Conservation (phyloP, 35 echinoderm and acorn worm genomes). For the Anneissia japonica region DNA sequence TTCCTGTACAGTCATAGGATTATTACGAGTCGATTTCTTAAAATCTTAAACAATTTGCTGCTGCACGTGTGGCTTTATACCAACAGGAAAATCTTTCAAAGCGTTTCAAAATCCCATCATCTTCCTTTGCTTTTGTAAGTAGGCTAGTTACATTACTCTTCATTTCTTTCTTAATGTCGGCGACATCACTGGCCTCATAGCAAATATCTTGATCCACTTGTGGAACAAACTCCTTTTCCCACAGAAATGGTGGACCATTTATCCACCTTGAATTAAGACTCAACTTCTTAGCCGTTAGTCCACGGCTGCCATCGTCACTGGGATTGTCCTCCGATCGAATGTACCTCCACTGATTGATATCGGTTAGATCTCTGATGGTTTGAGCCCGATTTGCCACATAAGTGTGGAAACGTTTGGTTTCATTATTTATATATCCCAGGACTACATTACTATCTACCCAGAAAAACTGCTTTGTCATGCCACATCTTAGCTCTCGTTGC, state of each 20-base stretch:
- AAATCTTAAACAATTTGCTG: slow-evolving; percentile 4
- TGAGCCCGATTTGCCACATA: neutral
- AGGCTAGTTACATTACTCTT: neutral
- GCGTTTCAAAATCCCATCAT: neutral
- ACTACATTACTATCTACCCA: neutral
- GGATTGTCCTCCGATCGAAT: neutral
- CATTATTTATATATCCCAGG: neutral
- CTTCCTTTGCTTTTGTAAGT: neutral
- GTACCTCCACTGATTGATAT: neutral
- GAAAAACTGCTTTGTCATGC: neutral
- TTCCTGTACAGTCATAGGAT: neutral
- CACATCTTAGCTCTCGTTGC: neutral
- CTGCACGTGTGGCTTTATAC: slow-evolving; percentile 21
- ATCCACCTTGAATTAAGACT: neutral
- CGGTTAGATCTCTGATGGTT: neutral
- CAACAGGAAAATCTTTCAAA: slow-evolving; percentile 23
- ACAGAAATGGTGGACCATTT: neutral
- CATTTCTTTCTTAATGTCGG: neutral
- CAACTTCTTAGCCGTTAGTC: neutral
- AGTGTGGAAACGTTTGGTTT: neutral
- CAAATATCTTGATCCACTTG: too few species aligned
- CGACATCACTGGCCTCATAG: too few species aligned
- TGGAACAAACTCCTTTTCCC: too few species aligned
- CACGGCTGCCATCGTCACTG: neutral
- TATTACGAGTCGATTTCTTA: neutral